Evolutionary conservation across 1,140 invertebrate genomes (phyloP).

Genomic region (Brachionus plicatilis): DNA sequence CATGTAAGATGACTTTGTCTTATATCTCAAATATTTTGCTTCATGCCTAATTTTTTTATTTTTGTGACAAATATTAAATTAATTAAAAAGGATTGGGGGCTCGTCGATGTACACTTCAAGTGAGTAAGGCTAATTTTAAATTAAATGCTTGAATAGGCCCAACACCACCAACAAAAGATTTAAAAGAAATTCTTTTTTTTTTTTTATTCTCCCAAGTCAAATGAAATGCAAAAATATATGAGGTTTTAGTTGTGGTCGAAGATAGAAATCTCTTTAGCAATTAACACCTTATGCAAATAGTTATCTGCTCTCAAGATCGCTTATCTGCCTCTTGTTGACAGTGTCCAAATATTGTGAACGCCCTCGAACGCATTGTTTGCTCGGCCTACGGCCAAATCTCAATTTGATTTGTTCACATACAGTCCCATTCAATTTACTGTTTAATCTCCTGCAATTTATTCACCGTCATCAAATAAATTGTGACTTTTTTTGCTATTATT

Average conservation of each 20-base stretch:
- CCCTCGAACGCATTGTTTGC: not conserved
- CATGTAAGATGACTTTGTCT: not conserved
- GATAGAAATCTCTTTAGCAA: constrained; percentile 14
- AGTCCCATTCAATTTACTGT: not conserved
- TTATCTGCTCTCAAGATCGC: not conserved
- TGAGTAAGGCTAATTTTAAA: not conserved
- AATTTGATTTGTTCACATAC: not conserved
- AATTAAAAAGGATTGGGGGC: not conserved
- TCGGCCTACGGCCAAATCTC: not conserved
- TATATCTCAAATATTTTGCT: not conserved
- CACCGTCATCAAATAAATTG: not conserved
- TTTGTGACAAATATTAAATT: not conserved
- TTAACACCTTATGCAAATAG: constrained; percentile 24
- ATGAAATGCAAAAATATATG: not conserved
- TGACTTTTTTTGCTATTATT: not conserved
- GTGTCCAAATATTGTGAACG: not conserved
- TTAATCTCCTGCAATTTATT: not conserved
- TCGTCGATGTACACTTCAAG: not conserved
- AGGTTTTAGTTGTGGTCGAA: not conserved
- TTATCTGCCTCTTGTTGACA: not conserved
- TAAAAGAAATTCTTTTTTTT: no score
- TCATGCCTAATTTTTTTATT: not conserved
- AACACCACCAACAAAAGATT: not conserved
- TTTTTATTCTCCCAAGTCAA: not conserved
- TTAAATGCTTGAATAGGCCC: constrained; percentile 27